Evolutionary conservation across 2,888 invertebrate species (phyloP), one percentile per base, ranked within the genome.

Genomic region (Oligia latruncula): DNA sequence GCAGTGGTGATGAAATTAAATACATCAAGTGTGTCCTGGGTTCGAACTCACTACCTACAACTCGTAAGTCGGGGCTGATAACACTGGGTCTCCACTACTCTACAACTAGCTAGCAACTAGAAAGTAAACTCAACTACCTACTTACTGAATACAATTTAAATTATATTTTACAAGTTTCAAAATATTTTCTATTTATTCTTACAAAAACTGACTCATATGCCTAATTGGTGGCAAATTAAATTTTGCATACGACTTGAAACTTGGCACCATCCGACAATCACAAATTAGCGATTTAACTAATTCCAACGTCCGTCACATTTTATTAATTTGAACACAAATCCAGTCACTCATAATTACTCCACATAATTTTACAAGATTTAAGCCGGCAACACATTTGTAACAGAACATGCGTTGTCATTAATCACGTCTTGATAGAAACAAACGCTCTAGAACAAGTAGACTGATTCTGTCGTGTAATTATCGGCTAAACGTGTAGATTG

Each of bases 231-330:
- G 74, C 74, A 71, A 62, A 85, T 81, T 71, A 71, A 64, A 83
- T 77, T 71, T 81, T 77, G 60, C 29, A 20, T 67, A n/a, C 58
- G 72, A 64, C n/a, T 55, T 62, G 13, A 64, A 72, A 70, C 67
- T 83, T 83, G 83, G 80, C 84, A 71, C 13, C 43, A 49, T 40
- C 35, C 20, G 62, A 82, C 77, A 49, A 43, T 58, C 70, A 70
- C 74, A 74, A 82, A 85, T 85, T 85, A 82, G 79, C 52, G 60
- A 64, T 85, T 79, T 66, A 77, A 82, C 74, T 55, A 82, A 85
- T 79, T 81, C 68, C 29, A 46, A 62, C 74, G 52, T 72, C 76
- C 49, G 58, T 77, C 75, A 67, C 20, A 73, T 67, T 68, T 81
- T 70, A 86, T 82, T 77, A 83, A 82, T 71, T 72, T 62, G 43